phyloP scores from a whole-genome alignment of 2,797 vertebrate genomes.

The Sebastes oblongus region DNA sequence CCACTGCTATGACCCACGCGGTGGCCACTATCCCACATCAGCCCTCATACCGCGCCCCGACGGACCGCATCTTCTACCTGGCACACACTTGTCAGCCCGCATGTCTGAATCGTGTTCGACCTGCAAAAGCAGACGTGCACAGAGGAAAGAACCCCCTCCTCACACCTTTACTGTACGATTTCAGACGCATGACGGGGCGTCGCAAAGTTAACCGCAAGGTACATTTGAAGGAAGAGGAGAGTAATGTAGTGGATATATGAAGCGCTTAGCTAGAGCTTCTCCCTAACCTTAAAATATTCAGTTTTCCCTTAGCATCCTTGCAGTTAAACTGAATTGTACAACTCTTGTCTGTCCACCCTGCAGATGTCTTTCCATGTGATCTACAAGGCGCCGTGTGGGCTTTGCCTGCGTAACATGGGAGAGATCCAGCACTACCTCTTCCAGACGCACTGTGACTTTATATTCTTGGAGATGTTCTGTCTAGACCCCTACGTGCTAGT shows the following conservation, averaged over 20 bases:
- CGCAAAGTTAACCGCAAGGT: slow-evolving; percentile 94
- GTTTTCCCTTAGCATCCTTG: not conserved
- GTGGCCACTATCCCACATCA: slow-evolving; percentile 82
- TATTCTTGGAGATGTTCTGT: slow-evolving; percentile 99
- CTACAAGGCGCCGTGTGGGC: slow-evolving; percentile 95
- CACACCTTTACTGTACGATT: slow-evolving; percentile 93
- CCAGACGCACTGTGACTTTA: slow-evolving; percentile 91
- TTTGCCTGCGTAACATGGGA: slow-evolving; percentile 93
- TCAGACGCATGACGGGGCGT: slow-evolving; percentile 94
- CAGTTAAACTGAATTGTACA: not conserved
- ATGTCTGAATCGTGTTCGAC: slow-evolving; percentile 89
- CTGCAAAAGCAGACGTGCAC: slow-evolving; percentile 80
- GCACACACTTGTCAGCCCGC: slow-evolving; percentile 87
- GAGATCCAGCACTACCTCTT: slow-evolving; percentile 97
- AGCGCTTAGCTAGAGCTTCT: not conserved
- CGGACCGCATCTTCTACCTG: slow-evolving; percentile 94
- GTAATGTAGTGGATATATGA: not conserved
- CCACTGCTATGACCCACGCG: slow-evolving; percentile 7
- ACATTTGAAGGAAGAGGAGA: not conserved
- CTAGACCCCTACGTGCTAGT: slow-evolving; percentile 96
- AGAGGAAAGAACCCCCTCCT: slow-evolving; percentile 92
- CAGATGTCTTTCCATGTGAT: slow-evolving; percentile 97
- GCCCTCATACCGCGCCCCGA: slow-evolving; percentile 89
- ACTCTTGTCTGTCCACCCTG: not conserved
- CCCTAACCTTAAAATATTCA: not conserved